Percentiles rank a stretch among this genome's conserved stretches.
phyloP scores from a whole-genome alignment of 2,888 invertebrate species.

The Toxonevra muliebris region DNA sequence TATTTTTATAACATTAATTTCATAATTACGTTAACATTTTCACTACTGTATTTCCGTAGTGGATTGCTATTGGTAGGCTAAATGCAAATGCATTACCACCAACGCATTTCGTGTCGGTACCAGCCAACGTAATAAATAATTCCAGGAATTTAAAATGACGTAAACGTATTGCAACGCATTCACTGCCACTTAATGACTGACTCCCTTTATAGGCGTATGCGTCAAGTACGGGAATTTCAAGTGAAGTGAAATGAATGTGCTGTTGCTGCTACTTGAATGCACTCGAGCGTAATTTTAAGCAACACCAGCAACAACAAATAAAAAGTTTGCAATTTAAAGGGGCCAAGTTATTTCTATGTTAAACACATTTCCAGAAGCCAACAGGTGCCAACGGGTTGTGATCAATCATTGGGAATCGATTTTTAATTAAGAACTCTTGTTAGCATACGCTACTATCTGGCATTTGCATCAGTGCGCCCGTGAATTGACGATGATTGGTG shows the following conservation, averaged over 20 bases:
- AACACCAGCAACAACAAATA: constrained; percentile 19
- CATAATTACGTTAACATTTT: too few relatives aligned
- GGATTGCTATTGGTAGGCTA: constrained; percentile 38
- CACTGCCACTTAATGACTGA: constrained; percentile 46
- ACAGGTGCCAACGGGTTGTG: constrained; percentile 64
- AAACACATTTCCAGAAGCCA: constrained; percentile 65
- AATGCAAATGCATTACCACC: constrained; percentile 38
- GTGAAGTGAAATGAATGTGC: constrained; percentile 23
- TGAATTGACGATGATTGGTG: constrained; percentile 44
- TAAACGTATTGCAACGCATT: constrained; percentile 38
- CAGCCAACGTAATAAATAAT: constrained; percentile 38
- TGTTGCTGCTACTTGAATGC: constrained; percentile 29
- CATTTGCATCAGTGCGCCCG: constrained; percentile 43
- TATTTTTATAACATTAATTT: too few relatives aligned
- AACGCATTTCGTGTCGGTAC: constrained; percentile 2
- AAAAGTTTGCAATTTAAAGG: constrained; percentile 39
- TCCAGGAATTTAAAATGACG: constrained; percentile 47
- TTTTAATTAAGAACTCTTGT: constrained; percentile 66
- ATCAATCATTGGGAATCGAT: constrained; percentile 65
- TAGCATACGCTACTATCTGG: constrained; percentile 55
- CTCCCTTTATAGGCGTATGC: constrained; percentile 30
- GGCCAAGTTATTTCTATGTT: constrained; percentile 49
- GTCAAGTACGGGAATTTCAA: constrained; percentile 17
- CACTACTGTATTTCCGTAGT: constrained; percentile 25
- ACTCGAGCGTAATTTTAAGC: constrained; percentile 40